Conservation (phyloP, 2,888 invertebrate species). For the Drosophila nigricruria region DNA sequence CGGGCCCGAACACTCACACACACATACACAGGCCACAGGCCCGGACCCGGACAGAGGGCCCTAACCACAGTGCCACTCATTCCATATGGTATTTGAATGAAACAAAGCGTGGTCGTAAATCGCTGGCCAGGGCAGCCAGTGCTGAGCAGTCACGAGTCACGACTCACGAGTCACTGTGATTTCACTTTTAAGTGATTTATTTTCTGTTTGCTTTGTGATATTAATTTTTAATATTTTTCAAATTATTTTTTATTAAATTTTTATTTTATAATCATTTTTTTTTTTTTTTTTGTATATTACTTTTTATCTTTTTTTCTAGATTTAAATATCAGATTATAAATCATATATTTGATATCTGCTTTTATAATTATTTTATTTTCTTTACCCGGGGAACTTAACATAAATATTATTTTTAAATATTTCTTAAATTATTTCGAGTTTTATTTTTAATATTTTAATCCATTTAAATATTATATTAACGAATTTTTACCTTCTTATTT, state of each 20-base stretch:
- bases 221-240: background rate
- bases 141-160: conserved; percentile 18
- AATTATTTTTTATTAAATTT: background rate
- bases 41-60: background rate
- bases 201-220: background rate
- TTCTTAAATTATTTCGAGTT: background rate
- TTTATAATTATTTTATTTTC: too few relatives aligned
- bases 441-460: too few relatives aligned
- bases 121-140: conserved; percentile 15
- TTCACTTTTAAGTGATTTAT: conserved; percentile 6
- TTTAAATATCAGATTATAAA: too few relatives aligned
- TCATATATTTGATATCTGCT: too few relatives aligned
- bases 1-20: background rate
- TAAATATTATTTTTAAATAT: background rate
- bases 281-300: too few relatives aligned
- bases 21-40: background rate
- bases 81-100: conserved; percentile 38
- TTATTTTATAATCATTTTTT: background rate
- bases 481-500: too few relatives aligned
- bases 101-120: conserved; percentile 44
- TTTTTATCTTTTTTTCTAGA: background rate
- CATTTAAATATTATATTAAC: too few relatives aligned
- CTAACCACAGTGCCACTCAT: background rate
- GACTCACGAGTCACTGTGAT: conserved; percentile 23
- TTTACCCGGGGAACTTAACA: background rate